A percentile compares a stretch with the other conserved stretches of the same genome.
These are phyloP conservation scores for Cydia splendana DNA, from an alignment of 1,140 invertebrate genomes.

Conservation along the genomic window DNA sequence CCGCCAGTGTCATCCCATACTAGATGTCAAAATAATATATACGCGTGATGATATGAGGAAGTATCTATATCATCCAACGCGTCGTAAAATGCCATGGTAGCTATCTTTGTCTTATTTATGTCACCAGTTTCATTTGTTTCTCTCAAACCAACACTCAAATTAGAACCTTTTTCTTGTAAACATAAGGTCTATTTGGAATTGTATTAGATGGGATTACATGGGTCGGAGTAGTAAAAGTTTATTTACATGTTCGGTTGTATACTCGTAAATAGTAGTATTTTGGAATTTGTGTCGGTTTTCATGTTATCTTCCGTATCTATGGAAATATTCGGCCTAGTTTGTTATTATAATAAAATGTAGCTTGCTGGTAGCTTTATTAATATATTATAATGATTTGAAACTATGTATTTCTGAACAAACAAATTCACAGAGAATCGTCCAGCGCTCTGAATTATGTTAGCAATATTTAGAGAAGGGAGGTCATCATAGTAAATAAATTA, in stretches of 20 bases:
- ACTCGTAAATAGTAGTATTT: constrained; percentile 19
- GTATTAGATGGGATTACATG: neutral
- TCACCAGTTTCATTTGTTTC: neutral
- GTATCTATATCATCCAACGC: neutral
- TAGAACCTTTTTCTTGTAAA: neutral
- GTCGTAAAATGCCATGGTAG: constrained; percentile 4
- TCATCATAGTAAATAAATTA: too few relatives aligned
- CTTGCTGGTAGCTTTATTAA: too few relatives aligned
- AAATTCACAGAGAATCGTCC: too few relatives aligned
- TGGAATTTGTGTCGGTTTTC: neutral
- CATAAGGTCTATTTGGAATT: neutral
- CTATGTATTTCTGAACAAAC: too few relatives aligned
- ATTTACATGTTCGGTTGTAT: constrained; percentile 13
- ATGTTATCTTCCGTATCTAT: neutral
- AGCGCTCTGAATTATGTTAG: too few relatives aligned
- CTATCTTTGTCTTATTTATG: constrained; percentile 2
- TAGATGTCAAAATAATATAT: neutral
- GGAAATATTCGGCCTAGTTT: neutral
- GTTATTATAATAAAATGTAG: too few relatives aligned
- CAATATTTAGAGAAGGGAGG: too few relatives aligned
- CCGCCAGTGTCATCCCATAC: neutral
- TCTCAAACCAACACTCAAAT: neutral
- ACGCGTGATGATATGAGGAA: neutral
- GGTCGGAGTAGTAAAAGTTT: constrained; percentile 1
- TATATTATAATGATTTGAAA: too few relatives aligned